Evolutionary conservation across 2,113 vertebrate genomes (phyloP), one percentile per base, ranked within the genome.

Genomic region (Erinaceus europaeus): DNA sequence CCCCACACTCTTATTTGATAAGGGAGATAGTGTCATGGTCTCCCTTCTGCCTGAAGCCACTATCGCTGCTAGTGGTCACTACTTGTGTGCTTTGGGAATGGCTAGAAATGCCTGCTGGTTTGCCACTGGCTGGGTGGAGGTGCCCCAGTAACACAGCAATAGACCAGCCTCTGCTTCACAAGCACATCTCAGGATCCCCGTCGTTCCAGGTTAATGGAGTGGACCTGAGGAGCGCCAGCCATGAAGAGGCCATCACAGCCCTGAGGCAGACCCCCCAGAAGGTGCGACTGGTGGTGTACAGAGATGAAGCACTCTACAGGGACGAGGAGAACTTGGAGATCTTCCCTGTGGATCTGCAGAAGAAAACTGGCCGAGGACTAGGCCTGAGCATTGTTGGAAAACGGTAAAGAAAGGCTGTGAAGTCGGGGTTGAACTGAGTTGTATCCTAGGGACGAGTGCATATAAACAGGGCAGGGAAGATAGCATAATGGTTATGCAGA

Each of bases 341-440:
- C 5, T 98, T 99, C 86, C 88, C 93, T 2, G 98, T 99, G 84
- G 98, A 99, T 5, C 98, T 99, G 89, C 98, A 98, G 73, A 99
- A 99, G 96, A 99, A 97, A 96, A 96, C 94, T 0, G 99, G 99
- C 53, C 96, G 99, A 18, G 99, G 99, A 0, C 97, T 99, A 68
- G 99, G 99, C 25, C 97, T 99, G 90, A 99, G 99, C 96, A 99
- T 99, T 34, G 99, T 98, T 4, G 98, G 99, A 21, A 99, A 99
- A 95, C 97, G 99, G 99, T 99, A 95, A 96, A 95, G 36, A 59
- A 27, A 15, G 21, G 12, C 38, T 53, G 6, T 36, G 62, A 27
- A 50, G 42, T 36, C 10, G 36, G 15, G 23, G 15, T 9, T 25
- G 36, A 27, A 38, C n/a, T 21, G n/a, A 10, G 57, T 53, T 23